Conservation (phyloP, 1,140 invertebrate species). For the Tenebrio molitor region DNA sequence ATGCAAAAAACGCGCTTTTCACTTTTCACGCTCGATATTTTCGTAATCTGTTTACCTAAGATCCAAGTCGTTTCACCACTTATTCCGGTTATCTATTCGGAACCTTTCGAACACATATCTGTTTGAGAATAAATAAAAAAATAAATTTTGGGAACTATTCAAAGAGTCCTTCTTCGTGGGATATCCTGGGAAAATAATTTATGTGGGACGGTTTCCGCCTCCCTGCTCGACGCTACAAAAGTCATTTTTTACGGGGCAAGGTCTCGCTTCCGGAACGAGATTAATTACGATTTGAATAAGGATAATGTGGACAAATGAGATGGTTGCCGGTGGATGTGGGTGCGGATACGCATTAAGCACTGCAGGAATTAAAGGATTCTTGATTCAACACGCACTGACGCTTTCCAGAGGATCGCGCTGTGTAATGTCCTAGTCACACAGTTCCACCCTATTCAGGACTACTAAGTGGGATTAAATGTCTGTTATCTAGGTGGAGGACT, state of each 20-base stretch:
- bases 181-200: background rate
- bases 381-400: slow-evolving; percentile 30
- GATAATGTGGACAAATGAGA: slow-evolving; percentile 32
- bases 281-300: slow-evolving; percentile 37
- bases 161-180: background rate
- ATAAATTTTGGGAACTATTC: background rate
- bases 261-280: background rate
- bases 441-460: slow-evolving; percentile 28
- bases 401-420: background rate
- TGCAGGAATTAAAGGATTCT: slow-evolving; percentile 25
- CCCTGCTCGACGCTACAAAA: background rate
- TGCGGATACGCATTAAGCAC: slow-evolving; percentile 28
- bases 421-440: slow-evolving; percentile 17
- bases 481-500: slow-evolving; percentile 10
- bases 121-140: slow-evolving; percentile 13
- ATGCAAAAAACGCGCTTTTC: slow-evolving; percentile 18
- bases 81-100: background rate
- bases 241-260: background rate
- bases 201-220: background rate
- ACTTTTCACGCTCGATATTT: slow-evolving; percentile 37
- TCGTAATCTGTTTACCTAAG: slow-evolving; percentile 27
- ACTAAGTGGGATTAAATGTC: slow-evolving; percentile 27
- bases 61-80: slow-evolving; percentile 21
- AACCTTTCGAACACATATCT: background rate
- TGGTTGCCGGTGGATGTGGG: slow-evolving; percentile 13